These are phyloP conservation scores for Phaonia tiefii DNA, from an alignment of 2,888 invertebrate species.

Conservation along the genomic window DNA sequence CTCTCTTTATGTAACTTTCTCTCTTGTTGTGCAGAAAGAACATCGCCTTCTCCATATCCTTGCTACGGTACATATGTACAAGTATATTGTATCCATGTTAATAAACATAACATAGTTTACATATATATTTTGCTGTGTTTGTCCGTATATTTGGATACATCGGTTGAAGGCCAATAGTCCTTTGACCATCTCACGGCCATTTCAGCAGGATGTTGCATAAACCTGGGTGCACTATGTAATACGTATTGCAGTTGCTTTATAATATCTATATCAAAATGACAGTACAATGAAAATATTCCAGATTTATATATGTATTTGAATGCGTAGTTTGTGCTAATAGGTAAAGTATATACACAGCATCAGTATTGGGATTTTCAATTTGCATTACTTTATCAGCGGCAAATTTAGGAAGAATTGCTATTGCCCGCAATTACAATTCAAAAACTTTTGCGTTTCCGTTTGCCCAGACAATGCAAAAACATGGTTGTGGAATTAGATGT, in stretches of 20 bases:
- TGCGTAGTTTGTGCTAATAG: neutral
- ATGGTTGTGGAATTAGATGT: no score
- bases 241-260: neutral
- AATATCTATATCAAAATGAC: neutral
- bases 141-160: neutral
- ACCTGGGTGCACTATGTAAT: neutral
- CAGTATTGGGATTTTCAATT: no score
- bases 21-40: slow-evolving; percentile 24
- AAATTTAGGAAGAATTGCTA: no score
- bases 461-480: no score
- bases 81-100: slow-evolving; percentile 8
- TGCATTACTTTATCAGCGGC: no score
- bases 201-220: slow-evolving; percentile 31
- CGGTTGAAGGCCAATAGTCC: slow-evolving; percentile 69
- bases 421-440: no score
- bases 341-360: no score
- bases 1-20: neutral
- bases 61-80: slow-evolving; percentile 43
- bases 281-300: neutral
- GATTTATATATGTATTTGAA: neutral
- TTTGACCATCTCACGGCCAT: slow-evolving; percentile 69
- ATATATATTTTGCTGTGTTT: slow-evolving; percentile 4
- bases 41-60: slow-evolving; percentile 17
- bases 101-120: slow-evolving; percentile 15
- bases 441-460: no score